Evolutionary conservation across 1,140 invertebrate species (phyloP).

Genomic region (Branchinecta lindahli): DNA sequence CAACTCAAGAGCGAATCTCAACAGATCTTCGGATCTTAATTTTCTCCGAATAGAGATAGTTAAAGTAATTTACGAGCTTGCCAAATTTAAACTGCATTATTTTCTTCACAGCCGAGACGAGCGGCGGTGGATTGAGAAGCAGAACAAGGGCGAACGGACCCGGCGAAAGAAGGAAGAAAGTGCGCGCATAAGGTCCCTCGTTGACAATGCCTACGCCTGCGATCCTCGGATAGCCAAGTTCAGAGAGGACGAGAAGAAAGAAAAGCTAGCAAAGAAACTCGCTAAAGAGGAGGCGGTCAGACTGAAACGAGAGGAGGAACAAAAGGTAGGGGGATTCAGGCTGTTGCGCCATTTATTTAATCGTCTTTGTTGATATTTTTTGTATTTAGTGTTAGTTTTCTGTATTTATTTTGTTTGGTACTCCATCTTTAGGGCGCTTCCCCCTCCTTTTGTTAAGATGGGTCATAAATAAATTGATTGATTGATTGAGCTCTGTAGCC

Average conservation of each 20-base stretch:
- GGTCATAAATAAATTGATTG: too few relatives aligned
- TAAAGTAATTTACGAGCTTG: too few relatives aligned
- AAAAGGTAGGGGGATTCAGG: slow-evolving; percentile 33
- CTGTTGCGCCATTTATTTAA: too few relatives aligned
- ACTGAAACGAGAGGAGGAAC: slow-evolving; percentile 66
- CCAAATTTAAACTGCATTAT: too few relatives aligned
- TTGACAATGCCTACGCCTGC: slow-evolving; percentile 82
- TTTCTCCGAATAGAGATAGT: too few relatives aligned
- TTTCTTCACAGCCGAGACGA: slow-evolving; percentile 54
- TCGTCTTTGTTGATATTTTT: too few relatives aligned
- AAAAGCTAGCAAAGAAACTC: slow-evolving; percentile 69
- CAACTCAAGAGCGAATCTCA: too few relatives aligned
- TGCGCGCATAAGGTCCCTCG: slow-evolving; percentile 65
- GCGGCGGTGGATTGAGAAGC: slow-evolving; percentile 91
- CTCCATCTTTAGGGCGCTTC: too few relatives aligned
- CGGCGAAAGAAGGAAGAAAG: slow-evolving; percentile 95
- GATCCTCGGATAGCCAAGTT: slow-evolving; percentile 85
- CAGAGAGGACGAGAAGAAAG: slow-evolving; percentile 84
- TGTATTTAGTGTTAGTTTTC: too few relatives aligned
- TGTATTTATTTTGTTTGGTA: slow-evolving; percentile 7
- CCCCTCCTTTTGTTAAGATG: too few relatives aligned
- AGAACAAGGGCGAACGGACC: slow-evolving; percentile 77
- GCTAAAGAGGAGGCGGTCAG: slow-evolving; percentile 77
- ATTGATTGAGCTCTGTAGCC: too few relatives aligned
- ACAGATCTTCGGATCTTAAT: too few relatives aligned